Conservation (phyloP, 2,888 invertebrate genomes). For the Bruchidius siliquastri region DNA sequence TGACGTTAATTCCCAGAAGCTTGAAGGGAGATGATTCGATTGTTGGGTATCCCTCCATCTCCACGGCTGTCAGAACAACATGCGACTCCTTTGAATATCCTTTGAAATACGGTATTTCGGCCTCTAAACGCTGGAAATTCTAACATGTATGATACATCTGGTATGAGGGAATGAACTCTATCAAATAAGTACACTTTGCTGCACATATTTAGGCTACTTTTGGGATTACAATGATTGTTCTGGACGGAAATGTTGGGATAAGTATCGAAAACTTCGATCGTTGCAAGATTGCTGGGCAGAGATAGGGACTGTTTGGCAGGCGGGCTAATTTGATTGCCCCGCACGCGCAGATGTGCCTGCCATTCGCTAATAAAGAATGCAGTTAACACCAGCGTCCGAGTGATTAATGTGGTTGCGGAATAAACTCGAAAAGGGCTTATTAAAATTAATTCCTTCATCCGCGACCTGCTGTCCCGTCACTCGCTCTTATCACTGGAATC, state of each 20-base stretch:
- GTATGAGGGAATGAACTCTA: too few relatives aligned
- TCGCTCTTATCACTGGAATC: not conserved
- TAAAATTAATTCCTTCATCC: not conserved
- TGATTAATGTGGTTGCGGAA: not conserved
- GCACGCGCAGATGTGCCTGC: not conserved
- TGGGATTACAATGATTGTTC: too few relatives aligned
- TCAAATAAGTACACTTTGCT: too few relatives aligned
- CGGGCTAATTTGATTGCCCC: not conserved
- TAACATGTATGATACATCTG: too few relatives aligned
- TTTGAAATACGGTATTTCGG: too few relatives aligned
- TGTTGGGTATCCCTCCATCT: too few relatives aligned
- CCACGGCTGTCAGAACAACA: too few relatives aligned
- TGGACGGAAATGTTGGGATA: not conserved
- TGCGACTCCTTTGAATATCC: too few relatives aligned
- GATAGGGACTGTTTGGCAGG: not conserved
- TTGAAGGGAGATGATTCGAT: too few relatives aligned
- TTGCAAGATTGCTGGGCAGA: not conserved
- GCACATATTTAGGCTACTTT: too few relatives aligned
- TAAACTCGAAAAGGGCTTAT: not conserved
- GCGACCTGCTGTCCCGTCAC: not conserved
- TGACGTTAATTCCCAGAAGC: too few relatives aligned
- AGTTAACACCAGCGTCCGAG: not conserved
- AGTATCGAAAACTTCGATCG: not conserved
- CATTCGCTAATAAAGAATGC: not conserved
- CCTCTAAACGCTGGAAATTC: too few relatives aligned